Conservation (phyloP, 2,888 invertebrate species). For the Psylliodes chrysocephalus region DNA sequence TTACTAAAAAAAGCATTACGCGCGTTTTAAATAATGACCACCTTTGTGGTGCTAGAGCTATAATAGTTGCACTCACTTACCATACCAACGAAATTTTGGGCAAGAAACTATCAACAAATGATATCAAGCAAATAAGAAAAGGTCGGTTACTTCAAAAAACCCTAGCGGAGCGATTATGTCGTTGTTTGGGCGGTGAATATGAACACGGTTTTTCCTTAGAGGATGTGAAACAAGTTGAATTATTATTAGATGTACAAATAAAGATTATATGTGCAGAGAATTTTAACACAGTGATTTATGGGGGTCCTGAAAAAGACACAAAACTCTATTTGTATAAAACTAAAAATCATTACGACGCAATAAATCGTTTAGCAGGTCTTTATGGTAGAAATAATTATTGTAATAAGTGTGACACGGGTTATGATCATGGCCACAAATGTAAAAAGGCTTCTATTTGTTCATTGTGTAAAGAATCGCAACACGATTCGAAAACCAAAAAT, state of each 20-base stretch:
- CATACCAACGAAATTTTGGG: background rate
- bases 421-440: constrained; percentile 9
- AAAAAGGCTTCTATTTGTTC: background rate
- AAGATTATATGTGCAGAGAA: no score
- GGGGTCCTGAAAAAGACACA: background rate
- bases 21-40: background rate
- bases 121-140: background rate
- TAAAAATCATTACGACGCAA: constrained; percentile 5
- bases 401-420: constrained; percentile 4
- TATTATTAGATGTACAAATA: background rate
- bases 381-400: constrained; percentile 1
- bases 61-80: background rate
- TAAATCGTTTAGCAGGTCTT: background rate
- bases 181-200: background rate
- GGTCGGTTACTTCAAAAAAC: background rate
- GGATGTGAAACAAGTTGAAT: background rate
- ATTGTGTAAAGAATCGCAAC: background rate
- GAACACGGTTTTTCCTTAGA: background rate
- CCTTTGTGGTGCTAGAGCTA: background rate
- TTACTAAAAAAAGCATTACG: background rate
- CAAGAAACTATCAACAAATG: background rate
- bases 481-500: background rate
- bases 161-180: background rate
- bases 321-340: constrained; percentile 13
- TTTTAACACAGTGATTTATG: constrained; percentile 10